Conservation (phyloP, 2,888 invertebrate genomes). For the Eristalis arbustorum region DNA sequence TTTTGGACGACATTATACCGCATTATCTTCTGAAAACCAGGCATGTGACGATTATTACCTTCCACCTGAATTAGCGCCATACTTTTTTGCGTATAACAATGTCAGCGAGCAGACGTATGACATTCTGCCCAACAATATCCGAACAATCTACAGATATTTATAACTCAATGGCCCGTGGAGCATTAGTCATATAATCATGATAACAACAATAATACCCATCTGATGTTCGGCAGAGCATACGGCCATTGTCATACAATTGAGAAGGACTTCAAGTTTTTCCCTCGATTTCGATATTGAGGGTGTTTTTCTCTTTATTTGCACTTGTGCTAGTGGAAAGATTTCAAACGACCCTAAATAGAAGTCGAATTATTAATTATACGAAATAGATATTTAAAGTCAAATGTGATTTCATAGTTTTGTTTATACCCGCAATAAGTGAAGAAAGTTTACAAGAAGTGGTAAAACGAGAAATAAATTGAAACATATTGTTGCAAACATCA, state of each 20-base stretch:
- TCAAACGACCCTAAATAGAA: too few species aligned
- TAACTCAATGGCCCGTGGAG: conserved; percentile 45
- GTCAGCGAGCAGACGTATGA: background rate
- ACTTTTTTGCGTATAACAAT: background rate
- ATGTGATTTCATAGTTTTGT: too few species aligned
- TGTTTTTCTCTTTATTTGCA: background rate
- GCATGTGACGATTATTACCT: conserved; percentile 45
- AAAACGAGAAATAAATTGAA: too few species aligned
- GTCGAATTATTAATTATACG: too few species aligned
- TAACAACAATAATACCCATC: conserved; percentile 51
- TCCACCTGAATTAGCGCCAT: conserved; percentile 40
- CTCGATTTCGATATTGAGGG: background rate
- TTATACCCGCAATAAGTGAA: too few species aligned
- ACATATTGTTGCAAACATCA: too few species aligned
- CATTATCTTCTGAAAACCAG: conserved; percentile 5
- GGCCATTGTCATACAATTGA: conserved; percentile 28
- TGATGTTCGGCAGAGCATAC: conserved; percentile 24
- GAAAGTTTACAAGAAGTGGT: too few species aligned
- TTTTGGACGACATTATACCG: conserved; percentile 11
- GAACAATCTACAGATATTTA: conserved; percentile 41
- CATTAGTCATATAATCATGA: conserved; percentile 52
- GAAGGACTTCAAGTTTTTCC: background rate
- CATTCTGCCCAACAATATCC: conserved; percentile 16
- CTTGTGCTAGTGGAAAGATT: background rate
- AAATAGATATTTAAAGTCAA: too few species aligned